Evolutionary conservation across 2,797 vertebrate species (phyloP).

Genomic region (Denticeps clupeoides): DNA sequence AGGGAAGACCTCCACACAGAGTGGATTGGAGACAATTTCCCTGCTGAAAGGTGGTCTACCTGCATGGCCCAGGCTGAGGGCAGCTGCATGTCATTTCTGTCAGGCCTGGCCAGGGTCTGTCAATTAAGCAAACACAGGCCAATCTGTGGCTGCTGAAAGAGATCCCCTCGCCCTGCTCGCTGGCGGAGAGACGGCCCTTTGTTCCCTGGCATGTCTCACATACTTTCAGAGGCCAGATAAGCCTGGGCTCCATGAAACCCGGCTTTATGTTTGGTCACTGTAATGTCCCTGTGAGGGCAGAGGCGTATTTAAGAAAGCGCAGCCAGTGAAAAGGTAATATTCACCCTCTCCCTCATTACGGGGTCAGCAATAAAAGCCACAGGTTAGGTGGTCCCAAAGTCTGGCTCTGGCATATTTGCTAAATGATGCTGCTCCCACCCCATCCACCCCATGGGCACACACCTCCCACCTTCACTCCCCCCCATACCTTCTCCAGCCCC

Average conservation of each 20-base stretch:
- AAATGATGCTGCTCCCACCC: slow-evolving; percentile 50
- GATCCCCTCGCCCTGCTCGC: slow-evolving; percentile 73
- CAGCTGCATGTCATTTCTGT: slow-evolving; percentile 63
- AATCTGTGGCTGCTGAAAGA: slow-evolving; percentile 88
- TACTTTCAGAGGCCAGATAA: slow-evolving; percentile 91
- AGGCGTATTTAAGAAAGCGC: slow-evolving; percentile 59
- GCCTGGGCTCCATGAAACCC: slow-evolving; percentile 75
- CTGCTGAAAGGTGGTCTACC: slow-evolving; percentile 66
- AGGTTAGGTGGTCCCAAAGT: slow-evolving; percentile 59
- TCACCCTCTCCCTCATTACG: slow-evolving; percentile 56
- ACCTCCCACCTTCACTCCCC: background rate
- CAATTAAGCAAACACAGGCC: slow-evolving; percentile 79
- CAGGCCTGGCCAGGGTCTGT: slow-evolving; percentile 64
- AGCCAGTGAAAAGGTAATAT: slow-evolving; percentile 70
- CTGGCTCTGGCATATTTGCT: slow-evolving; percentile 56
- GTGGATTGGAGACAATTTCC: slow-evolving; percentile 61
- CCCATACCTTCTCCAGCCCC: slow-evolving; percentile 10
- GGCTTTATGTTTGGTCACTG: slow-evolving; percentile 74
- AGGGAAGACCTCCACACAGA: slow-evolving; percentile 31
- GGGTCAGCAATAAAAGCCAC: slow-evolving; percentile 57
- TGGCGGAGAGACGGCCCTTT: slow-evolving; percentile 81
- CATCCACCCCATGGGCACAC: slow-evolving; percentile 15
- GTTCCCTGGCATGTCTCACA: slow-evolving; percentile 89
- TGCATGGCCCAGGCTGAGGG: slow-evolving; percentile 41
- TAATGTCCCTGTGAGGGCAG: slow-evolving; percentile 64